Percentiles rank a stretch among this genome's conserved stretches.
These are phyloP conservation scores for Petrocephalus zakoni DNA, from an alignment of 2,113 vertebrate genomes.

Conservation along the genomic window DNA sequence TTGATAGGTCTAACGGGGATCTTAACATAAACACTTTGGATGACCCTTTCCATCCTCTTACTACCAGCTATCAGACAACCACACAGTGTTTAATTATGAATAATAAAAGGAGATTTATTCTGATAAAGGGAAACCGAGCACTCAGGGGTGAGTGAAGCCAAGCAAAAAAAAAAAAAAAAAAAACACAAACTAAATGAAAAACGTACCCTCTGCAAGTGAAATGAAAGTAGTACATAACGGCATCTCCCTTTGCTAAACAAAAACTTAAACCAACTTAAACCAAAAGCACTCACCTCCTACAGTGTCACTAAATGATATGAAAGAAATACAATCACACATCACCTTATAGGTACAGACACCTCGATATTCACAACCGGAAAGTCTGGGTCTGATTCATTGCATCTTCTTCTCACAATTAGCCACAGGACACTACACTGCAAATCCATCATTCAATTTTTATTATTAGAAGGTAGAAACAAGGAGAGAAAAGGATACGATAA, in stretches of 20 bases:
- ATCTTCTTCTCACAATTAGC: background rate
- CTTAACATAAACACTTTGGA: too few relatives aligned
- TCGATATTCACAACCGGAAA: background rate
- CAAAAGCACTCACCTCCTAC: background rate
- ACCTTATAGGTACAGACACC: background rate
- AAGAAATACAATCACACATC: background rate
- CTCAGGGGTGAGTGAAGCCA: background rate
- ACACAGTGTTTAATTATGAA: background rate
- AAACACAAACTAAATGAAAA: background rate
- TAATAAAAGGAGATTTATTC: background rate
- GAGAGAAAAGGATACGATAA: too few relatives aligned
- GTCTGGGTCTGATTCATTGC: background rate
- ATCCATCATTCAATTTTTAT: too few relatives aligned
- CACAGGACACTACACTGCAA: background rate
- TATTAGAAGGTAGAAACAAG: too few relatives aligned
- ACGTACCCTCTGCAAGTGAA: background rate
- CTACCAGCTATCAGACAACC: background rate
- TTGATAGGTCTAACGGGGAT: too few relatives aligned
- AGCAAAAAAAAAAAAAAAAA: background rate
- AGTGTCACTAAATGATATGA: background rate
- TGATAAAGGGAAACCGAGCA: background rate
- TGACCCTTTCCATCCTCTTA: too few relatives aligned
- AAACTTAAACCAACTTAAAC: background rate
- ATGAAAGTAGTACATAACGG: background rate
- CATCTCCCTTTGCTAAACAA: background rate